phyloP scores from a whole-genome alignment of 1,140 invertebrate genomes.

The Drosophila watanabei region DNA sequence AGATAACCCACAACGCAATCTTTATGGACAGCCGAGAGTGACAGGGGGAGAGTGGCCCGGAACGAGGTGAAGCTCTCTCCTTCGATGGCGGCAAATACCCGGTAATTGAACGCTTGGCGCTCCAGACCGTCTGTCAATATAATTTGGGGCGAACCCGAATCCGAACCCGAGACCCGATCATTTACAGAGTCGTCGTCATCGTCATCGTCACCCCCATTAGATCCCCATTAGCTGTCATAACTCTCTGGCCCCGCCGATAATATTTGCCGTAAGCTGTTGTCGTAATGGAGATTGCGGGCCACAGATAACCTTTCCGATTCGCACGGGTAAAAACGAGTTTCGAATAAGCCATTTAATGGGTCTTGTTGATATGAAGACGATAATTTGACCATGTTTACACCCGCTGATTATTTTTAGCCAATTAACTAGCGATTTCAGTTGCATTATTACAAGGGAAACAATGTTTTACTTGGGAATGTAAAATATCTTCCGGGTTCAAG shows the following conservation, averaged over 20 bases:
- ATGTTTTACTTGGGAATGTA: too few species aligned
- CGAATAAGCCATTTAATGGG: constrained; percentile 6
- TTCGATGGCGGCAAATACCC: constrained; percentile 3
- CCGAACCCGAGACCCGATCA: constrained; percentile 2
- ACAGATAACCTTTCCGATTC: constrained; percentile 28
- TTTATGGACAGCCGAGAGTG: constrained; percentile 40
- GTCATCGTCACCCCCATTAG: constrained; percentile 14
- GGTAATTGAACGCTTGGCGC: constrained; percentile 21
- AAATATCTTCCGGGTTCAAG: neutral
- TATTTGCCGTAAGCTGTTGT: constrained; percentile 14
- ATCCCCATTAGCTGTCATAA: constrained; percentile 38
- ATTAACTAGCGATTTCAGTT: neutral
- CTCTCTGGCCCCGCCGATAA: constrained; percentile 20
- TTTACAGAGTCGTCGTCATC: constrained; percentile 6
- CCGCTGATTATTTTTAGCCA: neutral
- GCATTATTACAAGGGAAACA: neutral
- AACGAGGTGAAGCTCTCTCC: constrained; percentile 6
- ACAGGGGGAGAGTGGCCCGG: neutral
- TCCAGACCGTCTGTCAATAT: constrained; percentile 37
- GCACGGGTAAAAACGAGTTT: constrained; percentile 22
- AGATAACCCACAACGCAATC: constrained; percentile 37
- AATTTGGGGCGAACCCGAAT: constrained; percentile 21
- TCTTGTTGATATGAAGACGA: constrained; percentile 4
- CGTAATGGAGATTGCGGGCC: constrained; percentile 24
- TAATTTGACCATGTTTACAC: constrained; percentile 8